phyloP scores from a whole-genome alignment of 1,140 invertebrate genomes.

The Dufourea novaeangliae region DNA sequence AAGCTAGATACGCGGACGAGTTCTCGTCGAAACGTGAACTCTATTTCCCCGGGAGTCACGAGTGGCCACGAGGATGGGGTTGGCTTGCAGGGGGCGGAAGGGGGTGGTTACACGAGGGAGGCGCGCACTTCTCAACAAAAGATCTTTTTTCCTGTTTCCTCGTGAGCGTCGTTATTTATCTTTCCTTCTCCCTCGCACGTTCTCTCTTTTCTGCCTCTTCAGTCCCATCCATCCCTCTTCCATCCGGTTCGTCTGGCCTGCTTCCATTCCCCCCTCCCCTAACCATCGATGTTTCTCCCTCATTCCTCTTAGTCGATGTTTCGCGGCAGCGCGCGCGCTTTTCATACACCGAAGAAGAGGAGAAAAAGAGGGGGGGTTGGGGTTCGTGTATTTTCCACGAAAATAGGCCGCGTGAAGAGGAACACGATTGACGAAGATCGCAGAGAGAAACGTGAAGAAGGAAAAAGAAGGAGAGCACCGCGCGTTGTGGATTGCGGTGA shows the following conservation, averaged over 20 bases:
- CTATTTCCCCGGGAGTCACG: conserved; percentile 58
- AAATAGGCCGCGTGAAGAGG: conserved; percentile 70
- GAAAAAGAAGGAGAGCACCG: background rate
- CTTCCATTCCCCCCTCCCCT: conserved; percentile 4
- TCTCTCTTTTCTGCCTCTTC: background rate
- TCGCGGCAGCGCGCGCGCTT: conserved; percentile 42
- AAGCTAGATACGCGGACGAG: conserved; percentile 42
- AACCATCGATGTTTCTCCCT: conserved; percentile 10
- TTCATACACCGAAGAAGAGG: conserved; percentile 44
- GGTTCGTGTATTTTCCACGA: conserved; percentile 57
- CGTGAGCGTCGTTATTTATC: conserved; percentile 38
- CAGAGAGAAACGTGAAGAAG: background rate
- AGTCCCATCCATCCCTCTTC: background rate
- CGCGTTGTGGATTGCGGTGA: too few relatives aligned
- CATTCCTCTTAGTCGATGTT: conserved; percentile 40
- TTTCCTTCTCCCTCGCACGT: background rate
- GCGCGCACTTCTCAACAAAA: conserved; percentile 63
- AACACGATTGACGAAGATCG: conserved; percentile 22
- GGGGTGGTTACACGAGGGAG: conserved; percentile 31
- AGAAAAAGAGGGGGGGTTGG: too few relatives aligned
- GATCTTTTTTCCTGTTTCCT: conserved; percentile 60
- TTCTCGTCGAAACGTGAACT: conserved; percentile 59
- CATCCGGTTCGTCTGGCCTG: background rate
- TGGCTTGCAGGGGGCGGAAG: conserved; percentile 5
- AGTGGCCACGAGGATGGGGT: conserved; percentile 44